Base-by-base conservation (phyloP, 2,797 vertebrate species). In the Trichosurus vulpecula region DNA sequence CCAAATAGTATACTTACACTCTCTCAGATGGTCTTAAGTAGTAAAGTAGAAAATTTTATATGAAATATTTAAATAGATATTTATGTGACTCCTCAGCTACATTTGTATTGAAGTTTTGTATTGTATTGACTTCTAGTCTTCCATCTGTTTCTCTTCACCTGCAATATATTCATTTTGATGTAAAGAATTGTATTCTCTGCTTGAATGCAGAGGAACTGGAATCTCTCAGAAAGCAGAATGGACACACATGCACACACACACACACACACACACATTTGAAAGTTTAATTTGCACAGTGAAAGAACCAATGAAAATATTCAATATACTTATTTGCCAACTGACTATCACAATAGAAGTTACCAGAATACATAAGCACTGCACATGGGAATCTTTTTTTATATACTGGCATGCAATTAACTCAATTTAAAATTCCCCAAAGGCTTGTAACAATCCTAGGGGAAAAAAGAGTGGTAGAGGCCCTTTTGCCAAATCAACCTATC, bases 321-420 rank as follows among this genome's bases (percentile, higher is more conserved):
- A 47, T 93, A 95, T 87, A 31, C 51, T 94, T 19, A 61, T 4
- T 92, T 22, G 9, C 41, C 74, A n/a, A 92, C 92, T 55, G 89
- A 95, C 87, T 57, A 81, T 52, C 90, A 97, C 6, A 92, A 47
- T 2, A 94, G 66, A 95, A 51, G 97, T 47, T 56, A 91, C 94
- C 31, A 56, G 57, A 97, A 95, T 31, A 10, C 96, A 57, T 52
- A 29, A 47, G 53, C 41, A 5, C 1, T 35, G 54, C 93, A n/a
- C 94, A 54, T 1, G 5, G 27, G 97, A 95, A 93, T 92, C 96
- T 87, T 97, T 54, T 94, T 47, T 87, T 31, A 47, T 47, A 81
- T 66, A 52, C 66, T 57, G 14, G 14, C 11, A 54, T 53, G 35
- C 0, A 98, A 93, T 54, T 98, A 97, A 97, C 94, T 97, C 91